phyloP scores from a whole-genome alignment of 2,113 vertebrate genomes.

The Uria aalge region DNA sequence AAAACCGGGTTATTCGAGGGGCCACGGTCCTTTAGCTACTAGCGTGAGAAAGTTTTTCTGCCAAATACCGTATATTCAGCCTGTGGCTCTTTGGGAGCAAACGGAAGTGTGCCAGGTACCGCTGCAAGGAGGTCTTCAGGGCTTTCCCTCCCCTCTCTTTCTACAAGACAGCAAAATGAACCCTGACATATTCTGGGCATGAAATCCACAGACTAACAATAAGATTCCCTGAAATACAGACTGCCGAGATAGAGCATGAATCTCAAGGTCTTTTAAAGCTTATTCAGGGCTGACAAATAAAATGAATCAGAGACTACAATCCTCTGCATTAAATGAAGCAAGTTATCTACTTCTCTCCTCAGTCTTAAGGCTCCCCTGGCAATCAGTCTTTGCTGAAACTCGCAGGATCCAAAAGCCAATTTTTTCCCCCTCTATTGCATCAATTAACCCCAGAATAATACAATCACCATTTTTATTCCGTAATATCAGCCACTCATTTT shows the following conservation, averaged over 20 bases:
- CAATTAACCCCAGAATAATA: background rate
- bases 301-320: background rate
- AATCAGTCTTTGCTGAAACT: background rate
- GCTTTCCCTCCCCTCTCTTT: background rate
- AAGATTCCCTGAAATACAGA: background rate
- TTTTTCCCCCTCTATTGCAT: background rate
- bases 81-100: background rate
- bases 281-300: background rate
- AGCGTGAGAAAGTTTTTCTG: conserved; percentile 33
- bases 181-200: conserved; percentile 43
- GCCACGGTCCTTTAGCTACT: background rate
- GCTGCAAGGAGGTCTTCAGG: background rate
- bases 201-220: background rate
- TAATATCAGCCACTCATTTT: background rate
- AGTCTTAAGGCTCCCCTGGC: background rate
- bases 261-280: background rate
- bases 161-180: background rate
- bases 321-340: background rate
- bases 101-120: background rate
- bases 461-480: background rate
- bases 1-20: background rate
- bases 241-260: background rate
- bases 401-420: background rate
- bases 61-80: background rate
- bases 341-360: background rate